These are phyloP conservation scores for Mesodorylaimus sp. DNA, from an alignment of 2,888 invertebrate species.

Conservation along the genomic window DNA sequence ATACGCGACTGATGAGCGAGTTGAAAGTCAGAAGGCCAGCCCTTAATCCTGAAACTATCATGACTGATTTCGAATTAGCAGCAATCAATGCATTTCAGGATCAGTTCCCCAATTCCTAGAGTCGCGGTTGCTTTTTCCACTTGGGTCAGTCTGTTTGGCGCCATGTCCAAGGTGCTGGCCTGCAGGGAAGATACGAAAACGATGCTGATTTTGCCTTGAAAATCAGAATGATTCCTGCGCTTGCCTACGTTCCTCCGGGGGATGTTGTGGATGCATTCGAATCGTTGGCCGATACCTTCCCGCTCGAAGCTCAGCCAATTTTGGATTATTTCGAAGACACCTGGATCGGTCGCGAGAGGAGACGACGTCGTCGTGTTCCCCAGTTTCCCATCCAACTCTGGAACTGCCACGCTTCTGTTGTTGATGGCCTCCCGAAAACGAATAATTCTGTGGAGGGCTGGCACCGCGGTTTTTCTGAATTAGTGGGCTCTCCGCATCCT, in stretches of 20 bases:
- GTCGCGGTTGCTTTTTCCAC: background rate
- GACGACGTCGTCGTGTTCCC: background rate
- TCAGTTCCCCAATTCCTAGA: background rate
- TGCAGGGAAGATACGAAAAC: background rate
- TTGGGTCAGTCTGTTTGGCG: background rate
- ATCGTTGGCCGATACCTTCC: background rate
- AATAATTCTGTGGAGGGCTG: slow-evolving; percentile 1
- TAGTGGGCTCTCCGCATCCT: no score
- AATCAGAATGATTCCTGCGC: background rate
- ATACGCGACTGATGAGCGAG: no score
- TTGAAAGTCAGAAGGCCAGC: no score
- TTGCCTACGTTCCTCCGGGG: background rate
- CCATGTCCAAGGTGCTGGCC: background rate
- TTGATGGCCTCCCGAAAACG: background rate
- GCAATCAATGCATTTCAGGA: slow-evolving; percentile 1
- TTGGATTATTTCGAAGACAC: background rate
- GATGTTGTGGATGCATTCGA: background rate
- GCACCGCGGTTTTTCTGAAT: slow-evolving; percentile 2
- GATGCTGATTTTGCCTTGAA: background rate
- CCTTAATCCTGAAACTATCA: no score
- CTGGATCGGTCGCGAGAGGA: background rate
- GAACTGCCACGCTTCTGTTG: background rate
- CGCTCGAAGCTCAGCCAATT: background rate
- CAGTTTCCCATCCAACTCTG: background rate
- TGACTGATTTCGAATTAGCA: slow-evolving; percentile 1